Evolutionary conservation across 2,113 vertebrate species (phyloP).

Genomic region (Indicator maculatus): DNA sequence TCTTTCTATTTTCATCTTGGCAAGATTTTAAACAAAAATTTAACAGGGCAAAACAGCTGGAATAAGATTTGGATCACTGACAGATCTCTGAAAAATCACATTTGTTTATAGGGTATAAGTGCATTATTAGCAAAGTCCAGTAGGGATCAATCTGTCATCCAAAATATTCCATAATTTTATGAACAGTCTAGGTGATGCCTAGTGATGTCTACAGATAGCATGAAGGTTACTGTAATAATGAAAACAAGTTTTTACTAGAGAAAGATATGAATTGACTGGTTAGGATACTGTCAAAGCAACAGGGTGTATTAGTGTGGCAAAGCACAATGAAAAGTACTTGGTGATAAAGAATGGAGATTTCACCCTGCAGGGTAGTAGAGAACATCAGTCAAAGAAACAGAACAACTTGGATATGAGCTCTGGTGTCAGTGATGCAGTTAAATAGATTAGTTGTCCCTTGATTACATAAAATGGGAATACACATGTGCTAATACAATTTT

Average conservation of each 20-base stretch:
- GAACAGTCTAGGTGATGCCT: neutral
- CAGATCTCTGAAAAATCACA: neutral
- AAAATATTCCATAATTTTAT: neutral
- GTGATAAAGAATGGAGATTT: neutral
- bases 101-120: neutral
- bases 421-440: neutral
- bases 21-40: neutral
- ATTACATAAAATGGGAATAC: neutral
- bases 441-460: neutral
- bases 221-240: neutral
- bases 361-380: neutral
- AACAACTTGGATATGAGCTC: neutral
- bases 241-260: neutral
- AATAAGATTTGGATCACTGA: neutral
- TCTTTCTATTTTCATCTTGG: neutral
- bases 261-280: neutral
- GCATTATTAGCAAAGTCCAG: neutral
- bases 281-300: neutral
- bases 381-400: neutral
- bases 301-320: neutral
- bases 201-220: neutral
- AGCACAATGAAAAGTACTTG: neutral
- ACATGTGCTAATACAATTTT: neutral
- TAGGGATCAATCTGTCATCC: neutral
- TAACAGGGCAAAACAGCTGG: rapidly evolving